Evolutionary conservation across 2,797 vertebrate species (phyloP).

Genomic region (Scyliorhinus canicula): DNA sequence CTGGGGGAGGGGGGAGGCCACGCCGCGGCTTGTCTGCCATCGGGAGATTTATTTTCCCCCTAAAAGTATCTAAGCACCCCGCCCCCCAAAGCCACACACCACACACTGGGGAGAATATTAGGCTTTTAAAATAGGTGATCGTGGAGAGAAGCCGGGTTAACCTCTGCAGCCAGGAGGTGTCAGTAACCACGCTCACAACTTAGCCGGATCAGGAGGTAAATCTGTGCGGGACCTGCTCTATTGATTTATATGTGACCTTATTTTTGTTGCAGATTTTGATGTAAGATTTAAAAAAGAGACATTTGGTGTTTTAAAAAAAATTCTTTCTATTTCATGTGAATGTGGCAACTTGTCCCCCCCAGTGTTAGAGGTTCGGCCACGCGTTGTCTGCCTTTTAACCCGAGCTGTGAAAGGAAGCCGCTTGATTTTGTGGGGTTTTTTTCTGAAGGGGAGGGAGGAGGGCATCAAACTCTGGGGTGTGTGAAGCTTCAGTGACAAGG

Average conservation of each 20-base stretch:
- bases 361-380: not conserved
- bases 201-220: not conserved
- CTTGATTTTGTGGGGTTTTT: not conserved
- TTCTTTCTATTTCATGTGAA: too few species aligned
- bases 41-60: not conserved
- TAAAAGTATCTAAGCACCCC: not conserved
- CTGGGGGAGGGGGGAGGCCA: not conserved
- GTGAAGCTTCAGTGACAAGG: slow-evolving; percentile 8
- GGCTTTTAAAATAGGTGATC: not conserved
- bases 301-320: not conserved
- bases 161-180: not conserved
- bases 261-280: not conserved
- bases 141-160: not conserved
- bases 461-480: not conserved
- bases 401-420: not conserved
- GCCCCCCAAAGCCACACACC: not conserved
- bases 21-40: not conserved
- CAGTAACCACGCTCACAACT: not conserved
- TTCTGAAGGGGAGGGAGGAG: slow-evolving; percentile 4
- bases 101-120: not conserved
- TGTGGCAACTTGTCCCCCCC: not conserved
- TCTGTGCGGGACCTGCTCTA: not conserved
- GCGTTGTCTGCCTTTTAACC: not conserved
- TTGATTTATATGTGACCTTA: too few species aligned
- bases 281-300: not conserved